Evolutionary conservation across 2,113 vertebrate species (phyloP), one percentile per base, ranked within the genome.

Genomic region (Alosa alosa): DNA sequence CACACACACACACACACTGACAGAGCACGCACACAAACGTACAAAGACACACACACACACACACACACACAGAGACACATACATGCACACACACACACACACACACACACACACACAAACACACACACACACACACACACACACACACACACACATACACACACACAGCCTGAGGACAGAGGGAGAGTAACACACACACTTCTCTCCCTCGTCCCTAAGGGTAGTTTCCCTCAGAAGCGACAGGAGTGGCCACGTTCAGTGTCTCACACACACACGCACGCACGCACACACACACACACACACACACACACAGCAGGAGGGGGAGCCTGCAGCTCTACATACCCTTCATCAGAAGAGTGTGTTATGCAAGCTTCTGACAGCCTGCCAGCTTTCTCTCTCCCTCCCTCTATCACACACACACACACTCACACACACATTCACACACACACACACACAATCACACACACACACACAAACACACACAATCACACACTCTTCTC

Each of bases 121-220:
- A 0, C 64, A 36, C 64, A 72, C 64, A 36, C 64, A 72, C 64
- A 72, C 64, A 72, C 64, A 72, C 64, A 72, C 64, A 68, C 60
- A 55, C 64, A 72, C 64, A 72, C 10, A 72, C n/a, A 72, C 64
- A 72, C 64, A 72, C 64, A 72, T 25, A 72, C 25, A 31, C 64
- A 72, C 64, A 31, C 20, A 64, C 60, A n/a, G 1, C 1, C 20
- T 22, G 60, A 64, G 60, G 60, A n/a, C 20, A 4, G 22, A 22
- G 60, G 60, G 60, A 22, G 60, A 22, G 60, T 3, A 22, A 7
- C 22, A 22, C 60, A 8, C 22, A 64, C 20, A 25, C 60, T 64
- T 64, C 22, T 18, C 60, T 64, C 60, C 60, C 47, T 49, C 47
- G 47, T 49, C 47, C 47, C 47, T 49, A 0, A 64, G 60, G 60